Percentiles rank a stretch among this genome's conserved stretches.
Evolutionary conservation across 2,888 invertebrate species (phyloP).

Genomic region (Lithosia quadra): DNA sequence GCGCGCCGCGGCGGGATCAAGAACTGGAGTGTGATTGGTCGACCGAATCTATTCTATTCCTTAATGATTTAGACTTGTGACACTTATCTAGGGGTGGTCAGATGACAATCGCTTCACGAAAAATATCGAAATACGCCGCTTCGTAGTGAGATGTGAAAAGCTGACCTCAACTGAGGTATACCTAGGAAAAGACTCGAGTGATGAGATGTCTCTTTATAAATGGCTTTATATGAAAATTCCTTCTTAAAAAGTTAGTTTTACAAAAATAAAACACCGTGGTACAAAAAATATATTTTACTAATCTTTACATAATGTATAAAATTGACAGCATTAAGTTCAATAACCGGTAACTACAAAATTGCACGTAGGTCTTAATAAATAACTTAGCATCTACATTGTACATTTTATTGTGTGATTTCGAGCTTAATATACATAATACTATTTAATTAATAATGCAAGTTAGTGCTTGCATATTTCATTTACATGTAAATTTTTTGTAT

Average conservation of each 20-base stretch:
- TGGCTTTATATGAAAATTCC: no score
- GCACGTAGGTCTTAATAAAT: conserved; percentile 31
- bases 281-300: conserved; percentile 17
- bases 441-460: neutral
- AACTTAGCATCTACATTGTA: conserved; percentile 36
- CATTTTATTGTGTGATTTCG: conserved; percentile 29
- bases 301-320: conserved; percentile 13
- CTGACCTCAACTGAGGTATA: no score
- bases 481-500: conserved; percentile 7
- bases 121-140: no score
- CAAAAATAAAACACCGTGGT: neutral
- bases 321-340: conserved; percentile 13
- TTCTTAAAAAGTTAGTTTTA: neutral
- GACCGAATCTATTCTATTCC: no score
- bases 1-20: no score
- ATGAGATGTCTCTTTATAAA: no score
- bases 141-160: no score
- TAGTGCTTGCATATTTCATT: neutral
- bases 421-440: conserved; percentile 1
- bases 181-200: no score
- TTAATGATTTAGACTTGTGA: no score
- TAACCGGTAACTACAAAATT: conserved; percentile 20
- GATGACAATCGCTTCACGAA: no score
- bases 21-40: no score
- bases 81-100: no score